Evolutionary conservation across 1,140 invertebrate species (phyloP), one percentile per base, ranked within the genome.

Genomic region (Agrilus planipennis): DNA sequence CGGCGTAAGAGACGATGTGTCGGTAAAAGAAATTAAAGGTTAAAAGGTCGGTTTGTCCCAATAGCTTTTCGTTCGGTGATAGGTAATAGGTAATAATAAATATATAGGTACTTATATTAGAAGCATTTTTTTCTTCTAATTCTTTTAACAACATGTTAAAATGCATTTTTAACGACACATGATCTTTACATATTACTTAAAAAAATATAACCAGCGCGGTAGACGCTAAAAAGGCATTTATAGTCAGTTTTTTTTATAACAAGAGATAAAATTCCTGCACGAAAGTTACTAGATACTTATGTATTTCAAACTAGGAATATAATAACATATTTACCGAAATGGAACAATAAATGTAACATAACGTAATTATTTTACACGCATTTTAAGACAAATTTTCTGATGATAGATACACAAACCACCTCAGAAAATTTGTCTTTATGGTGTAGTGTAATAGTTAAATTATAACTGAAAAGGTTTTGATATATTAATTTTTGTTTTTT

Each of bases 251-350:
- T 36, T 15, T 21, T 36, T 21, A 21, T 27, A 36, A 36, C 34
- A 36, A 10, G 34, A 21, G 19, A 36, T 36, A 36, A 36, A 36
- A 22, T 36, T n/a, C n/a, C 12, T 23, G 34, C 34, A 36, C 19
- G n/a, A 21, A 22, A 3, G 18, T n/a, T 17, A 34, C 4, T 12
- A 29, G 15, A 12, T 14, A 18, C 19, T 15, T 23, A 22, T 21
- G n/a, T 36, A n/a, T 16, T 23, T 4, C 32, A 36, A 36, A 36
- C 34, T 44, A 37, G 21, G 41, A 49, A 46, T n/a, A 51, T 31
- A 35, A 49, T 51, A 56, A 54, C 46, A 59, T 59, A 60, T 60
- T 60, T 55, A 58, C 57, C 55, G 58, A 58, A 55, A 60, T 58
- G 49, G 46, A 60, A 60, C 53, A 52, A 28, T 49, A 51, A 14